Percentiles rank a stretch among this genome's conserved stretches.
Evolutionary conservation across 1,140 invertebrate genomes (phyloP).

Genomic region (Portunus trituberculatus): DNA sequence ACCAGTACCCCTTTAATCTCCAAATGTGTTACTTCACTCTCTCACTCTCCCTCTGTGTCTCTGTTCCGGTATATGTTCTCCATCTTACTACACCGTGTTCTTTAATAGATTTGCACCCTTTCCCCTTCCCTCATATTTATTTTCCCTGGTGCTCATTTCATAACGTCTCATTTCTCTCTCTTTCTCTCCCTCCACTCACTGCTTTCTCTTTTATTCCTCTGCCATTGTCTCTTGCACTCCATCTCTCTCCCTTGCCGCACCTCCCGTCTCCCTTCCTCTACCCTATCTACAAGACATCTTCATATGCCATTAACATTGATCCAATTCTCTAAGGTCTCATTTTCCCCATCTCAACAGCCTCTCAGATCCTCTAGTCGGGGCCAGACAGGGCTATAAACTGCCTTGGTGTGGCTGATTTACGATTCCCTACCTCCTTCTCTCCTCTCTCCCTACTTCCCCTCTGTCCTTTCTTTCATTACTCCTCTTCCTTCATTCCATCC

Average conservation of each 20-base stretch:
- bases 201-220: neutral
- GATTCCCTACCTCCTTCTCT: neutral
- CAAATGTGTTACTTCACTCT: too few species aligned
- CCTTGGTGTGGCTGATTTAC: conserved; percentile 20
- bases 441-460: neutral
- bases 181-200: neutral
- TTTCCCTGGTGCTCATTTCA: neutral
- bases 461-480: neutral
- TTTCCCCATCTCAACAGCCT: conserved; percentile 20
- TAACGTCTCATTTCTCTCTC: neutral
- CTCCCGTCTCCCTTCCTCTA: neutral
- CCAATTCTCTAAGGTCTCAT: conserved; percentile 21
- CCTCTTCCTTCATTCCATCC: neutral
- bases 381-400: conserved; percentile 20
- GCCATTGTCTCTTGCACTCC: neutral
- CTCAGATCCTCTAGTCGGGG: conserved; percentile 8
- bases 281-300: conserved; percentile 22
- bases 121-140: neutral
- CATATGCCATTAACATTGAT: conserved; percentile 23
- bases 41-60: neutral
- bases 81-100: neutral
- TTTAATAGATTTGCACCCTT: neutral
- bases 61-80: neutral
- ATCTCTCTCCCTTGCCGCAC: neutral
- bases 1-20: too few species aligned